phyloP scores from a whole-genome alignment of 35 echinoderm and acorn worm species.

The Patiria miniata region DNA sequence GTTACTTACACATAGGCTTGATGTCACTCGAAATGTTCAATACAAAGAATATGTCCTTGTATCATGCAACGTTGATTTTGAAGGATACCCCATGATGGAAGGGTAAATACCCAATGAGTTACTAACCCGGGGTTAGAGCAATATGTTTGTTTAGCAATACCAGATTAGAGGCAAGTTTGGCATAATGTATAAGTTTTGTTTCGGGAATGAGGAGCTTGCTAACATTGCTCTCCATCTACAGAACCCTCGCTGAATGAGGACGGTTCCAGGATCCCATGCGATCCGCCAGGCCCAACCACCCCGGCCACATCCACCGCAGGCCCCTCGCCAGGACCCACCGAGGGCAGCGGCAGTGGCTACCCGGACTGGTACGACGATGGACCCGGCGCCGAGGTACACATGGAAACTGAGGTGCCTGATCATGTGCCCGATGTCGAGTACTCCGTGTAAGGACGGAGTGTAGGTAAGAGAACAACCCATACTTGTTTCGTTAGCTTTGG shows the following conservation, averaged over 20 bases:
- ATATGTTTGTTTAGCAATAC: too few species aligned
- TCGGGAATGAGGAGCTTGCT: background rate
- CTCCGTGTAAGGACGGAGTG: background rate
- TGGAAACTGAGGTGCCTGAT: background rate
- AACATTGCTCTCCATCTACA: background rate
- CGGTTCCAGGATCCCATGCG: background rate
- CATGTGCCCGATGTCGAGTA: background rate
- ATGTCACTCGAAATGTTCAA: too few species aligned
- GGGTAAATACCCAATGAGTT: too few species aligned
- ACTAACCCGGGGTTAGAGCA: too few species aligned
- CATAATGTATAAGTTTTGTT: too few species aligned
- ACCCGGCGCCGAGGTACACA: background rate
- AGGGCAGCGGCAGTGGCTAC: background rate
- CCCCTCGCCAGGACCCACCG: background rate
- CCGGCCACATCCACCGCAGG: background rate
- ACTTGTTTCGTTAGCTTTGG: too few species aligned
- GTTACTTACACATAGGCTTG: too few species aligned
- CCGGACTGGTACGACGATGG: slow-evolving; percentile 46
- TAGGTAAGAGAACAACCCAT: too few species aligned
- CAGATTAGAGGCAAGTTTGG: too few species aligned
- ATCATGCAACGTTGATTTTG: too few species aligned
- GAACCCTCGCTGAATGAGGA: background rate
- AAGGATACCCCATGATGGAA: too few species aligned
- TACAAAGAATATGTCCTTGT: too few species aligned
- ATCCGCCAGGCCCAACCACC: slow-evolving; percentile 13